Conservation (phyloP, 2,113 vertebrate genomes). For the Corythornis cristatus region DNA sequence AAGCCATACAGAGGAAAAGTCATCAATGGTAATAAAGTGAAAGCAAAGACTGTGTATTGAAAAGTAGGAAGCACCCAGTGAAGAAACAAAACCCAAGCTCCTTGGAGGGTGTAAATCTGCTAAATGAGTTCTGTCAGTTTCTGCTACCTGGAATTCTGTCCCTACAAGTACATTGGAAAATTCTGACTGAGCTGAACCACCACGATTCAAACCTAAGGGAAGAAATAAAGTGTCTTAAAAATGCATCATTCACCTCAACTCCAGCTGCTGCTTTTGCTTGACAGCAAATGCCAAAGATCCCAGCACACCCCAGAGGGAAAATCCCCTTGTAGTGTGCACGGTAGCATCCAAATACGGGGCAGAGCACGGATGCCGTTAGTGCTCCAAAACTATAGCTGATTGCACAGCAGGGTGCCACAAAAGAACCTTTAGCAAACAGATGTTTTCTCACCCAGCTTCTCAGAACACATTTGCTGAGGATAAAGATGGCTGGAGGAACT, state of each 20-base stretch:
- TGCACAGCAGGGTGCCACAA: constrained; percentile 21
- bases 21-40: background rate
- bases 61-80: background rate
- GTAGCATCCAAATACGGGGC: background rate
- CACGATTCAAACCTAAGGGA: background rate
- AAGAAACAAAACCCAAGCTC: background rate
- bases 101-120: background rate
- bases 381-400: background rate
- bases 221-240: constrained; percentile 1
- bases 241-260: background rate
- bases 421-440: constrained; percentile 25
- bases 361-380: background rate
- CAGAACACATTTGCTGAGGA: constrained; percentile 45
- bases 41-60: constrained; percentile 2
- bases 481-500: background rate
- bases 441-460: constrained; percentile 31
- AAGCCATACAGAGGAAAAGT: background rate
- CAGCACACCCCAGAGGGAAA: background rate
- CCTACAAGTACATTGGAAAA: background rate
- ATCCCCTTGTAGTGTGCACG: fast-evolving
- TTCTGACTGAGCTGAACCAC: constrained; percentile 33
- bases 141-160: background rate
- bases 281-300: background rate
- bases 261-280: background rate
- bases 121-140: background rate